Percentiles rank a stretch among this genome's conserved stretches.
phyloP scores from a whole-genome alignment of 1,140 invertebrate genomes.

The Vanessa tameamea region DNA sequence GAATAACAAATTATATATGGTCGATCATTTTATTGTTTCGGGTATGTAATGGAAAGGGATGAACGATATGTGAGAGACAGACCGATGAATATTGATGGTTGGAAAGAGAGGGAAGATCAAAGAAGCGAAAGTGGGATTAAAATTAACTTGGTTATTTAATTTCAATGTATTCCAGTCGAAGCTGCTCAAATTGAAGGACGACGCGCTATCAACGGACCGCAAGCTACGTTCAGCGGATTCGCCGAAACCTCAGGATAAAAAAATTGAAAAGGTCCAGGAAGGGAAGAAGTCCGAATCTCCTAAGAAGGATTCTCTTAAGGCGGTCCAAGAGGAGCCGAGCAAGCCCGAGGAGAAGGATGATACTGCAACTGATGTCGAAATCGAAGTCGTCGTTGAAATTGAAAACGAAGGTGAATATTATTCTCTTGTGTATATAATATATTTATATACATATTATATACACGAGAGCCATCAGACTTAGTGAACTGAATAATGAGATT shows the following conservation, averaged over 20 bases:
- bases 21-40: too few species aligned
- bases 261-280: slow-evolving; percentile 25
- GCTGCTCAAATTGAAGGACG: slow-evolving; percentile 70
- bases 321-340: slow-evolving; percentile 27
- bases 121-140: too few species aligned
- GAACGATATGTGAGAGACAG: too few species aligned
- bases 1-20: too few species aligned
- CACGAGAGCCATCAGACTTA: too few species aligned
- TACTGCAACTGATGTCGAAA: slow-evolving; percentile 39
- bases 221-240: slow-evolving; percentile 59
- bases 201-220: slow-evolving; percentile 52
- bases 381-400: slow-evolving; percentile 39
- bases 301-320: slow-evolving; percentile 35
- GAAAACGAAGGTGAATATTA: slow-evolving; percentile 47
- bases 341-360: slow-evolving; percentile 20
- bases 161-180: slow-evolving; percentile 51
- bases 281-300: slow-evolving; percentile 33
- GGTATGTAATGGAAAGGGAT: too few species aligned
- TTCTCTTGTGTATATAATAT: not conserved
- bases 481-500: too few species aligned
- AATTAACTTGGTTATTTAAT: too few species aligned
- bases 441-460: too few species aligned
- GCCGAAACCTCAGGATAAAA: slow-evolving; percentile 56
- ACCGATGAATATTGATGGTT: too few species aligned
- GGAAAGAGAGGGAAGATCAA: too few species aligned